These are phyloP conservation scores for Dunckerocampus dactyliophorus DNA, from an alignment of 2,113 vertebrate species.

Conservation along the genomic window DNA sequence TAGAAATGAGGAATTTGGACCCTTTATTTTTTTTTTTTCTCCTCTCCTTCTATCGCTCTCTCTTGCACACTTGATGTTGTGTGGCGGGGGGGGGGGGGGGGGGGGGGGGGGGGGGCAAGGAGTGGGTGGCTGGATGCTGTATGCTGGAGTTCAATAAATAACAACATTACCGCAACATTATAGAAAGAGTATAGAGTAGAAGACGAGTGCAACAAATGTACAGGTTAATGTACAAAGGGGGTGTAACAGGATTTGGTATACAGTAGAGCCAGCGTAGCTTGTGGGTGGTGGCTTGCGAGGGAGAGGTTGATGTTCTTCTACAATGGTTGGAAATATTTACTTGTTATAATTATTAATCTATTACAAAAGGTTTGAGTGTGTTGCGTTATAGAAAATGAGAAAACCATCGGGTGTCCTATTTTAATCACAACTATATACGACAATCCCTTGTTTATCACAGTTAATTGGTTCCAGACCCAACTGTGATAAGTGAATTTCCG, in stretches of 20 bases:
- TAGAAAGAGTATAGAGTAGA: constrained; percentile 56
- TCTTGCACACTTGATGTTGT: constrained; percentile 21
- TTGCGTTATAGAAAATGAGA: constrained; percentile 10
- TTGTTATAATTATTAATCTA: not conserved
- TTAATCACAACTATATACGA: no score
- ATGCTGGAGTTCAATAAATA: constrained; percentile 70
- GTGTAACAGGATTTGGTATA: no score
- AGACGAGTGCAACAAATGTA: no score
- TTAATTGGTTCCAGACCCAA: no score
- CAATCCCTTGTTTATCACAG: no score
- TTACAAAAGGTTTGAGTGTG: constrained; percentile 15
- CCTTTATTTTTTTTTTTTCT: constrained; percentile 69
- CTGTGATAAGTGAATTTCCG: no score
- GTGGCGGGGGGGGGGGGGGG: constrained; percentile 42
- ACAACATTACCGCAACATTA: constrained; percentile 68
- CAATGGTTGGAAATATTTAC: no score
- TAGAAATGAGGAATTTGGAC: constrained; percentile 90
- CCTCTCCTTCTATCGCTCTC: constrained; percentile 41
- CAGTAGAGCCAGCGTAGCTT: no score
- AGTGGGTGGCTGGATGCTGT: constrained; percentile 65
- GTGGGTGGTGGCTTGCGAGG: no score
- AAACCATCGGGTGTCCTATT: no score
- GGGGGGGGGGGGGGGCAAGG: constrained; percentile 67
- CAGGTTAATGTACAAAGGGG: no score
- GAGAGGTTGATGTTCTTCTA: no score